phyloP scores from a whole-genome alignment of 2,888 invertebrate species.

The Drosophila affinis region DNA sequence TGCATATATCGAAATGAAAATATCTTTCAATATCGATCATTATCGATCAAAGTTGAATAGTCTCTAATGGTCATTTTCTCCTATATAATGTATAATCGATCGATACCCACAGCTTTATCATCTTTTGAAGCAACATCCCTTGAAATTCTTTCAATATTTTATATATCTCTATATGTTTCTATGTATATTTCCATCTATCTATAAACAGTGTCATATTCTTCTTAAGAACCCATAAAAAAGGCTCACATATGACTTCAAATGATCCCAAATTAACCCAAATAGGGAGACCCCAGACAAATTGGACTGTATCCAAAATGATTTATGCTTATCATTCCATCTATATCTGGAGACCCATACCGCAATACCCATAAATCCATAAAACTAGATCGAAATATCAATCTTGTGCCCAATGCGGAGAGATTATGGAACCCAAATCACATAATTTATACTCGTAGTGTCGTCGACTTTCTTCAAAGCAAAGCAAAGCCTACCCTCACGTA shows the following conservation, averaged over 20 bases:
- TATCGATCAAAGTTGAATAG: too few species aligned
- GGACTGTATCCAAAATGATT: constrained; percentile 4
- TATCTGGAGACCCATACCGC: neutral
- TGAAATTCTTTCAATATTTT: too few species aligned
- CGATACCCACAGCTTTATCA: too few species aligned
- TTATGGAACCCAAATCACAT: constrained; percentile 24
- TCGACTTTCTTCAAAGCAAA: constrained; percentile 19
- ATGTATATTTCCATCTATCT: too few species aligned
- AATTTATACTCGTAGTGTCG: constrained; percentile 33
- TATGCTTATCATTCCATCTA: constrained; percentile 6
- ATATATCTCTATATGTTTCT: too few species aligned
- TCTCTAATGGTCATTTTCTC: too few species aligned
- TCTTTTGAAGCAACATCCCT: too few species aligned
- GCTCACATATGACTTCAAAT: constrained; percentile 25
- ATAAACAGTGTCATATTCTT: neutral
- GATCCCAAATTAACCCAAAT: constrained; percentile 31
- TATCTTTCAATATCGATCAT: too few species aligned
- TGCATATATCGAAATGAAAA: too few species aligned
- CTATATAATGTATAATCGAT: too few species aligned
- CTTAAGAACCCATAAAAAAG: constrained; percentile 8
- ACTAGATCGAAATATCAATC: constrained; percentile 17
- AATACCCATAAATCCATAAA: constrained; percentile 11
- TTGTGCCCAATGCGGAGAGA: neutral
- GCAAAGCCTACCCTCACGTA: constrained; percentile 30
- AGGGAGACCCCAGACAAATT: neutral